Base-by-base conservation (phyloP, 2,113 vertebrate species). In the Ancistrus triradiatus region DNA sequence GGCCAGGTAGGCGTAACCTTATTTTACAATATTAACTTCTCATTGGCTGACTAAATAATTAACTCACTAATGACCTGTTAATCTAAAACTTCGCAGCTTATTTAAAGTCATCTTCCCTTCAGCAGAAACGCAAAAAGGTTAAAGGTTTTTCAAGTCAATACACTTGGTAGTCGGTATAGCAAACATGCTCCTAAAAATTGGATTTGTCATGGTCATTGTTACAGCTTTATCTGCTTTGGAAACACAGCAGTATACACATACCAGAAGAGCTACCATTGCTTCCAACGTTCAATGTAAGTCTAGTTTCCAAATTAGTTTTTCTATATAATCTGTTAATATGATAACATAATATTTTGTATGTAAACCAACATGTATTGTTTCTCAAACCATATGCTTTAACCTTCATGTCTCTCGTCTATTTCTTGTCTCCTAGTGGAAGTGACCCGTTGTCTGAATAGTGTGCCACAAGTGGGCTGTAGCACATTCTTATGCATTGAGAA, bases 401-500 rank as follows among this genome's bases (percentile, higher is more conserved):
- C n/a, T n/a, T n/a, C n/a, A n/a, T n/a, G n/a, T n/a, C n/a, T n/a
- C n/a, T n/a, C n/a, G n/a, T n/a, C 1, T n/a, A 4, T 40, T 46
- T 13, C 3, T 17, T 27, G 3, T 44, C 19, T 1, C 52, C 25
- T 81, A 97, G 94, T 83, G 6, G 95, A 97, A 70, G 92, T 97
- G 60, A 80, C 94, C 27, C 89, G 91, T 27, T 98, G 95, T 71
- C 75, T 98, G 63, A 95, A 84, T 59, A 86, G 83, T 0, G 91
- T 94, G 0, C 85, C 95, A 8, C 86, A 92, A 9, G 95, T 95
- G 42, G 95, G 95, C 73, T 98, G 95, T 0, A 91, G 90, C 0
- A 91, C 92, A 61, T 98, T 98, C 59, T 95, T 91, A 14, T 98
- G 95, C 74, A 89, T 98, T 76, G 95, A 98, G 74, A 98, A 98